Evolutionary conservation across 2,797 vertebrate genomes (phyloP).

Genomic region (Emys orbicularis): DNA sequence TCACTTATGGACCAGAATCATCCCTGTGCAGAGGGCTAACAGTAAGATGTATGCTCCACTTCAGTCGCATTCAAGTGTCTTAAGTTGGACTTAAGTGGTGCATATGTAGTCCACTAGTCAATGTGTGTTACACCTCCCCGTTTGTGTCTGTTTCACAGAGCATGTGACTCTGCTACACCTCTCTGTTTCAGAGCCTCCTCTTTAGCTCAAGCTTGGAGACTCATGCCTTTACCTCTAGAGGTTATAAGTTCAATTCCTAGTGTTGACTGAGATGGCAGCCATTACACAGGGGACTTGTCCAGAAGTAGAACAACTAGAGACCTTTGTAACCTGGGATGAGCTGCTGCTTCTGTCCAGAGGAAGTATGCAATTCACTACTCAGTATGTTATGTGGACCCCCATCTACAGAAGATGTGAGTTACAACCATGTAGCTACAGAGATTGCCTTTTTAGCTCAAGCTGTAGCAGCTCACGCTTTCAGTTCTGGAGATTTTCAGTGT

Average conservation of each 20-base stretch:
- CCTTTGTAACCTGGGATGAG: constrained; percentile 35
- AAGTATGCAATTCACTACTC: neutral
- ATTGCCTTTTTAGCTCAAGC: neutral
- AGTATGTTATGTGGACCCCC: neutral
- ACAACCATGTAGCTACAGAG: neutral
- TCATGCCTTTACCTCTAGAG: constrained; percentile 18
- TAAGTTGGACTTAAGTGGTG: neutral
- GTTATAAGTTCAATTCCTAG: constrained; percentile 20
- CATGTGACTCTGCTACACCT: neutral
- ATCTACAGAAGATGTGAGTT: neutral
- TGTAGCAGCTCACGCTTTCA: neutral
- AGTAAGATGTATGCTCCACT: neutral
- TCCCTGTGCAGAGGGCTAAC: neutral
- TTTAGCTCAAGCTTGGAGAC: constrained; percentile 15
- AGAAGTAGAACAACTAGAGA: constrained; percentile 33
- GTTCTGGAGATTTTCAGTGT: neutral
- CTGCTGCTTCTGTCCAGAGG: constrained; percentile 23
- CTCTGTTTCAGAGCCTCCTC: neutral
- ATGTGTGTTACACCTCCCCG: neutral
- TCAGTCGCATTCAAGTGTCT: neutral
- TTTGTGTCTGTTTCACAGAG: neutral
- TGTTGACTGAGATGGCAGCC: neutral
- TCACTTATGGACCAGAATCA: constrained; percentile 20
- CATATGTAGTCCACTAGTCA: neutral
- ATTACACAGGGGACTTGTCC: neutral